phyloP scores from a whole-genome alignment of 2,888 invertebrate species.

The Drosophila mercatorum region DNA sequence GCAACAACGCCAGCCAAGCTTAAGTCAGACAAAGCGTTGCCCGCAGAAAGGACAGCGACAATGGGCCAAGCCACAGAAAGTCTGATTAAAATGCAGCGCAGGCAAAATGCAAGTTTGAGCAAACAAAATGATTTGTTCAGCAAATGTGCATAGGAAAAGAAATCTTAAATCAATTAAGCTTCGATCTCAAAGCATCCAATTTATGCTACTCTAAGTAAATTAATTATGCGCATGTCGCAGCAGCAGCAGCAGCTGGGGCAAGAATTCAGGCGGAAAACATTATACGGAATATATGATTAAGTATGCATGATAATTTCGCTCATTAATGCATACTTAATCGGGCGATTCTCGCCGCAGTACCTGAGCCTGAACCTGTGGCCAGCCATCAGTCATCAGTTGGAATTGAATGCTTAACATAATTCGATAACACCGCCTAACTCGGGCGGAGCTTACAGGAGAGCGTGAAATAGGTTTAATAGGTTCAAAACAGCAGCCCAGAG shows the following conservation, averaged over 20 bases:
- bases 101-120: neutral
- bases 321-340: slow-evolving; percentile 76
- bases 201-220: slow-evolving; percentile 52
- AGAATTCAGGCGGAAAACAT: slow-evolving; percentile 2
- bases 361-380: slow-evolving; percentile 10
- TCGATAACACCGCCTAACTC: slow-evolving; percentile 68
- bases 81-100: slow-evolving; percentile 46
- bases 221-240: slow-evolving; percentile 58
- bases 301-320: slow-evolving; percentile 73
- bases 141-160: too few relatives aligned
- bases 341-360: slow-evolving; percentile 21
- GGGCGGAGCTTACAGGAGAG: neutral
- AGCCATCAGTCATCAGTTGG: slow-evolving; percentile 5
- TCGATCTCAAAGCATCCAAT: too few relatives aligned
- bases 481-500: slow-evolving; percentile 1
- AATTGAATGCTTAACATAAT: slow-evolving; percentile 66
- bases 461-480: slow-evolving; percentile 29
- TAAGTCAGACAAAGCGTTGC: slow-evolving; percentile 20
- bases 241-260: slow-evolving; percentile 3
- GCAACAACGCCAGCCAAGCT: slow-evolving; percentile 7
- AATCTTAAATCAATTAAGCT: neutral
- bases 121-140: neutral
- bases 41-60: slow-evolving; percentile 30
- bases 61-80: slow-evolving; percentile 39
- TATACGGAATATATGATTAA: slow-evolving; percentile 49